These are phyloP conservation scores for Dinothrombium tinctorium DNA, from an alignment of 1,140 invertebrate genomes.

Conservation along the genomic window DNA sequence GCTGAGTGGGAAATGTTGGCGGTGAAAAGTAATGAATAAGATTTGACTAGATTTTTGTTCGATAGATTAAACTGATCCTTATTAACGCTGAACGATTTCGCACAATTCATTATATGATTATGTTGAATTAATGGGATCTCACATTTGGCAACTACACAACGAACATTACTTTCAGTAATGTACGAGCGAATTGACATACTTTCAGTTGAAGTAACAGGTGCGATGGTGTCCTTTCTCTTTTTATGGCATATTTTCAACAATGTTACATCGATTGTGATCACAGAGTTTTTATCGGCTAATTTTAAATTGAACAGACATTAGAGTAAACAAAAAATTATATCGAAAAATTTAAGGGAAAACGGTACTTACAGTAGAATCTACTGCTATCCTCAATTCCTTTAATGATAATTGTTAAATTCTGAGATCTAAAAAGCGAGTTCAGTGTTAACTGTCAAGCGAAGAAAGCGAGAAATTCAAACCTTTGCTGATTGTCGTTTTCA, in stretches of 20 bases:
- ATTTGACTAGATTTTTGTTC: slow-evolving; percentile 58
- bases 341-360: neutral
- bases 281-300: slow-evolving; percentile 24
- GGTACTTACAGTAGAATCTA: neutral
- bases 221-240: slow-evolving; percentile 69
- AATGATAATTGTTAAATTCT: neutral
- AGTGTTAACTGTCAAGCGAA: too few relatives aligned
- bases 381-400: neutral
- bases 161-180: neutral
- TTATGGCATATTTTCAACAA: slow-evolving; percentile 73
- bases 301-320: slow-evolving; percentile 13
- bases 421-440: neutral
- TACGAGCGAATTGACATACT: neutral
- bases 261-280: slow-evolving; percentile 58
- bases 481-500: neutral
- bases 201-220: slow-evolving; percentile 35
- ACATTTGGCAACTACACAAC: slow-evolving; percentile 36
- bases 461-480: too few relatives aligned
- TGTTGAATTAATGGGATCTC: slow-evolving; percentile 57
- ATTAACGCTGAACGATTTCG: slow-evolving; percentile 44
- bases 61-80: slow-evolving; percentile 54
- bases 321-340: neutral
- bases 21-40: slow-evolving; percentile 60
- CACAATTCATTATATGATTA: slow-evolving; percentile 32
- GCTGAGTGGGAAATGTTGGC: neutral